Conservation (phyloP, 1,140 invertebrate species). For the Drosophila ficusphila region DNA sequence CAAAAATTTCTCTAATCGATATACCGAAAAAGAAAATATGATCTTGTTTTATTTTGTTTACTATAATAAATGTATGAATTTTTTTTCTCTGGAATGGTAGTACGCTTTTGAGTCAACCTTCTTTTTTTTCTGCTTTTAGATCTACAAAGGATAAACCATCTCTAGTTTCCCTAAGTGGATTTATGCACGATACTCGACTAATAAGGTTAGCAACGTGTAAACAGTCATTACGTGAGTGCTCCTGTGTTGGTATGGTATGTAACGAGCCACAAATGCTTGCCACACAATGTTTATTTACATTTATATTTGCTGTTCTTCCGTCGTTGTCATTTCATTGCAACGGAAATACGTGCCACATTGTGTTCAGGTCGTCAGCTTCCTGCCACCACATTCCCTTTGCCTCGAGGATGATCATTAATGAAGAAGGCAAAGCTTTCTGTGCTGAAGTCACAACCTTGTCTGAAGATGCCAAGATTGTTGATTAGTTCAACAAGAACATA, state of each 20-base stretch:
- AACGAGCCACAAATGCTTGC: conserved; percentile 77
- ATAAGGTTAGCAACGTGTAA: conserved; percentile 38
- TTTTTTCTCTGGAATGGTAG: too few relatives aligned
- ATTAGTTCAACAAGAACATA: background rate
- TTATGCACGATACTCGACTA: conserved; percentile 27
- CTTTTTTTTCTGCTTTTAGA: too few relatives aligned
- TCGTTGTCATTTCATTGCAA: conserved; percentile 58
- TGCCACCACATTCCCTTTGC: background rate
- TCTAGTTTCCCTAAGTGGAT: conserved; percentile 1
- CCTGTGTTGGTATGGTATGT: conserved; percentile 27
- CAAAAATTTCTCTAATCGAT: too few relatives aligned
- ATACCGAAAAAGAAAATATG: too few relatives aligned
- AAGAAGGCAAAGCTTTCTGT: background rate
- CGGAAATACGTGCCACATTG: conserved; percentile 67
- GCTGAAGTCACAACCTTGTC: background rate
- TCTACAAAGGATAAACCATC: too few relatives aligned
- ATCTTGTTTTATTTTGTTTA: too few relatives aligned
- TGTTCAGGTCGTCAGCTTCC: conserved; percentile 18
- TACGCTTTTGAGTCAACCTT: too few relatives aligned
- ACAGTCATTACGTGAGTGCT: conserved; percentile 31
- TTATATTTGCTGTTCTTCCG: conserved; percentile 65
- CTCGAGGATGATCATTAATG: conserved; percentile 8
- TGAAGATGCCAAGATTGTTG: background rate
- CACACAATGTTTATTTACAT: conserved; percentile 76
- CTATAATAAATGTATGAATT: too few relatives aligned